phyloP scores from a whole-genome alignment of 2,113 vertebrate species.

The Poeciliopsis turrubarensis region DNA sequence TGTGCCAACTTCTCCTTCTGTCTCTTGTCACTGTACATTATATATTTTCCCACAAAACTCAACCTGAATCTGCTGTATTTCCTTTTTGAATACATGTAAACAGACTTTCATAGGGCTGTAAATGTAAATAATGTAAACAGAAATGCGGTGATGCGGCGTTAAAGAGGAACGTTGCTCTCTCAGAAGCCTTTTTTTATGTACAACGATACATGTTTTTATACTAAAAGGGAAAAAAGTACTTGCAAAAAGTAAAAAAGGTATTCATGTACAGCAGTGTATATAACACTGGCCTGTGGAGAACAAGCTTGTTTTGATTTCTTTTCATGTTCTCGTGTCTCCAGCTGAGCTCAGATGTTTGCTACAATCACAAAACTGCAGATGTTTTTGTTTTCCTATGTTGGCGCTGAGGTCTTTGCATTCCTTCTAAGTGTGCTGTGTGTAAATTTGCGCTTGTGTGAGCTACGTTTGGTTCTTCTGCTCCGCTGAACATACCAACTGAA shows the following conservation, averaged over 20 bases:
- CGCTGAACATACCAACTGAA: conserved; percentile 31
- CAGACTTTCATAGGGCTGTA: conserved; percentile 50
- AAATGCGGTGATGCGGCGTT: conserved; percentile 1
- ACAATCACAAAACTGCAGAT: conserved; percentile 23
- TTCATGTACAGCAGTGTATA: conserved; percentile 53
- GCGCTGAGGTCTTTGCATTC: conserved; percentile 69
- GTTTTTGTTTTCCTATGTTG: neutral
- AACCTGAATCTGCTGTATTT: conserved; percentile 38
- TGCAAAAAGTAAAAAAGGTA: conserved; percentile 26
- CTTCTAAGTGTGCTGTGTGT: conserved; percentile 44
- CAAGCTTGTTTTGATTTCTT: conserved; percentile 25
- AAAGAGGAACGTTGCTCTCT: conserved; percentile 43
- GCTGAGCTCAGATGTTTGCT: conserved; percentile 33
- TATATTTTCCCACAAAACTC: conserved; percentile 32
- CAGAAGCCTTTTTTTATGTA: conserved; percentile 55
- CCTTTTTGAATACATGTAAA: conserved; percentile 42
- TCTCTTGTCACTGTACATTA: conserved; percentile 16
- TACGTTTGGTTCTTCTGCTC: conserved; percentile 43
- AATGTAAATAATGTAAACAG: conserved; percentile 63
- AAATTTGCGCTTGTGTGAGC: conserved; percentile 40
- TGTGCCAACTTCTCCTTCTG: neutral
- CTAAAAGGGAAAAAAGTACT: conserved; percentile 37
- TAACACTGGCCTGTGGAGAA: conserved; percentile 41
- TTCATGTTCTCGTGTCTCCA: conserved; percentile 23
- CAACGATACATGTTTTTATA: conserved; percentile 60